Conservation (phyloP, 2,113 vertebrate genomes). For the Burhinus bistriatus region DNA sequence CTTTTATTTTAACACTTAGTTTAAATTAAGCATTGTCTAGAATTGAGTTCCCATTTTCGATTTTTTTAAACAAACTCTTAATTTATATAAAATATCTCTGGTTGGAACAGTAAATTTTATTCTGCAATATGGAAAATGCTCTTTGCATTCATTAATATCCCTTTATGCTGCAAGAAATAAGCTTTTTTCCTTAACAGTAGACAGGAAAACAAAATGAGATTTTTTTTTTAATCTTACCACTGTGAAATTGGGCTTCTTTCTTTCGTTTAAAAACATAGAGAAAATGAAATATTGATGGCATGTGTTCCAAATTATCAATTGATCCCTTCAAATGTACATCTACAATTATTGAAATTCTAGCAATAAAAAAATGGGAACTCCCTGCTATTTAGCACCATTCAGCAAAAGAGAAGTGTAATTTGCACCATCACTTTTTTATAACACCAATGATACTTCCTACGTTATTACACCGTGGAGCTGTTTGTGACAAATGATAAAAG, state of each 20-base stretch:
- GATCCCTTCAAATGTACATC: conserved; percentile 53
- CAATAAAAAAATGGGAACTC: conserved; percentile 46
- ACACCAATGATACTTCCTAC: conserved; percentile 1
- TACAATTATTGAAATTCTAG: conserved; percentile 57
- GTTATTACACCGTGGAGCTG: neutral
- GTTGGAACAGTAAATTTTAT: conserved; percentile 66
- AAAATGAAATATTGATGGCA: conserved; percentile 62
- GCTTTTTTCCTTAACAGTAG: neutral
- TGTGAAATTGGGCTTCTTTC: conserved; percentile 57
- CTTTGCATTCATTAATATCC: conserved; percentile 71
- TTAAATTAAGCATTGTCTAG: conserved; percentile 77
- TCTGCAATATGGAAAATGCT: conserved; percentile 61
- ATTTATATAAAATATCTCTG: conserved; percentile 74
- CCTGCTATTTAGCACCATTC: conserved; percentile 38
- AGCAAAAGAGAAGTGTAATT: conserved; percentile 44
- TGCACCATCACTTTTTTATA: conserved; percentile 48
- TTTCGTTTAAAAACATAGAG: conserved; percentile 61
- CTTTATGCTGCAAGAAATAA: conserved; percentile 50
- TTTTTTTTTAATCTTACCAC: conserved; percentile 36
- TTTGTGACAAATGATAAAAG: conserved; percentile 26
- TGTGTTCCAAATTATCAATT: conserved; percentile 65
- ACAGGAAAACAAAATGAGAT: conserved; percentile 45
- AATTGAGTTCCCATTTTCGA: conserved; percentile 69
- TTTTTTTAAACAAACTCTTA: conserved; percentile 73
- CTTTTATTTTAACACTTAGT: conserved; percentile 77